phyloP scores from a whole-genome alignment of 1,140 invertebrate genomes.

The Bombus cullumanus region DNA sequence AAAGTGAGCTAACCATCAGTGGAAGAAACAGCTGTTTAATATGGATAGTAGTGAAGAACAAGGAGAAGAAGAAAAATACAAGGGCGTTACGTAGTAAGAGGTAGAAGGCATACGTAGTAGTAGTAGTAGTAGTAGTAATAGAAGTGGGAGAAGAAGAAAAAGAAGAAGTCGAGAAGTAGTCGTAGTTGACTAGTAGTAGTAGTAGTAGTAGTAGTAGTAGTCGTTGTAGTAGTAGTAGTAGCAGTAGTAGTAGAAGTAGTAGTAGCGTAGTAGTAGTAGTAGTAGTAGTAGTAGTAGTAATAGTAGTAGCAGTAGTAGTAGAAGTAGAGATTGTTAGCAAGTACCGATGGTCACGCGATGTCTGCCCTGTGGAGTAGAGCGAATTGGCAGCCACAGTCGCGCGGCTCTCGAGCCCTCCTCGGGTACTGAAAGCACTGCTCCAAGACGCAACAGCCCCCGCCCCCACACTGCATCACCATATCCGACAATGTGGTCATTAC shows the following conservation, averaged over 20 bases:
- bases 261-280: background rate
- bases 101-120: background rate
- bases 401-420: constrained; percentile 87
- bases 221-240: too few species aligned
- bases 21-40: background rate
- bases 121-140: background rate
- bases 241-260: background rate
- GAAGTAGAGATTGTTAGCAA: constrained; percentile 62
- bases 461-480: constrained; percentile 83
- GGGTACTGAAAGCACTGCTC: constrained; percentile 93
- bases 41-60: background rate
- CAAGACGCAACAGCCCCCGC: constrained; percentile 91
- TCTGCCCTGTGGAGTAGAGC: constrained; percentile 92
- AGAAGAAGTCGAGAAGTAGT: too few species aligned
- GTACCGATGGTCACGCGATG: constrained; percentile 84
- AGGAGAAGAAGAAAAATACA: background rate
- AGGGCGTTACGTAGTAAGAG: background rate
- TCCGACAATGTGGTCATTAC: constrained; percentile 81
- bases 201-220: too few species aligned
- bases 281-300: background rate
- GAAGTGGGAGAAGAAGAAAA: too few species aligned
- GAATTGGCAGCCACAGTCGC: constrained; percentile 94
- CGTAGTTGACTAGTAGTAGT: too few species aligned
- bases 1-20: constrained; percentile 21
- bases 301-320: background rate